phyloP scores from a whole-genome alignment of 2,888 invertebrate species.

The Synanthedon tipuliformis region DNA sequence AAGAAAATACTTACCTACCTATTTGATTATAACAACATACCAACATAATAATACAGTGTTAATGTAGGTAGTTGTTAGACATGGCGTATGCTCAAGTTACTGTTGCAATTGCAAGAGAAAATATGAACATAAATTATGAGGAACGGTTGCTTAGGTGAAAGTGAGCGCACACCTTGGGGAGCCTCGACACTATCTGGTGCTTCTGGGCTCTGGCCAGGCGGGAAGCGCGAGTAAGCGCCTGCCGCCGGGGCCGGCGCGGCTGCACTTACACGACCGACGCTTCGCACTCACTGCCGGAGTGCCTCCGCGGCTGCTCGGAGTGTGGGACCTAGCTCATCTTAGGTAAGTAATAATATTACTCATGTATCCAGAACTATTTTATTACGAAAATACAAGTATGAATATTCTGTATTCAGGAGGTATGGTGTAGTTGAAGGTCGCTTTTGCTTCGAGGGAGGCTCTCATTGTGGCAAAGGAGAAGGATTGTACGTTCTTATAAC shows the following conservation, averaged over 20 bases:
- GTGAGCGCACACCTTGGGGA: constrained; percentile 40
- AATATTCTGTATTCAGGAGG: constrained; percentile 58
- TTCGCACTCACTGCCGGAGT: constrained; percentile 85
- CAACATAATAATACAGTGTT: background rate
- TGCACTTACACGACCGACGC: constrained; percentile 83
- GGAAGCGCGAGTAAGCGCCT: constrained; percentile 56
- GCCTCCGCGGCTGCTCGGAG: constrained; percentile 80
- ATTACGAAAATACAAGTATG: constrained; percentile 3
- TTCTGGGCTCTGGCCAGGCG: constrained; percentile 20
- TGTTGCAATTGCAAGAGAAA: too few relatives aligned
- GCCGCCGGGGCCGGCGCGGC: constrained; percentile 81
- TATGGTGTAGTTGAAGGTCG: constrained; percentile 89
- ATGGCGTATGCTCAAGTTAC: background rate
- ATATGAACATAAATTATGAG: too few relatives aligned
- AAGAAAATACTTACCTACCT: too few relatives aligned
- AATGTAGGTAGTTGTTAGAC: background rate
- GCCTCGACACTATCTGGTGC: constrained; percentile 41
- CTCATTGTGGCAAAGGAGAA: constrained; percentile 85
- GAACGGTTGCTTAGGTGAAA: constrained; percentile 43
- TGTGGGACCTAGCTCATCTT: constrained; percentile 77
- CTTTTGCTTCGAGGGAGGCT: constrained; percentile 92
- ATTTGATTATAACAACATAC: background rate
- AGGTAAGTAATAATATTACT: constrained; percentile 43
- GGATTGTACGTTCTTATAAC: constrained; percentile 82
- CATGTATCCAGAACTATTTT: too few relatives aligned